A percentile compares a stretch with the other conserved stretches of the same genome.
Conservation (phyloP, 2,113 vertebrate species). For the Proteles cristata region DNA sequence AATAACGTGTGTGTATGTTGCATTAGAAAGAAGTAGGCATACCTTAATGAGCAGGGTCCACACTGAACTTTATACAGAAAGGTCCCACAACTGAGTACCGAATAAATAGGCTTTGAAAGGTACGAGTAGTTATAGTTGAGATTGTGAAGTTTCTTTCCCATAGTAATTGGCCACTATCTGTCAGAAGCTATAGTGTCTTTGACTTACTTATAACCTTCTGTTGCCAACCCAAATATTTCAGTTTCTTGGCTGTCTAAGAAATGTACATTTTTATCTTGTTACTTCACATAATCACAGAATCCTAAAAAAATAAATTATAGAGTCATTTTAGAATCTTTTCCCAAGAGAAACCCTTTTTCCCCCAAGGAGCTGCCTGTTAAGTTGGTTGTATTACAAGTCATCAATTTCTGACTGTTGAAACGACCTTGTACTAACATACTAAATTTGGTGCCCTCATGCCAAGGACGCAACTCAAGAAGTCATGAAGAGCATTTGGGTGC, state of each 20-base stretch:
- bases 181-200: constrained; percentile 41
- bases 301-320: constrained; percentile 77
- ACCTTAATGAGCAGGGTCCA: neutral
- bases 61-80: neutral
- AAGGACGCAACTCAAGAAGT: constrained; percentile 59
- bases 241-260: constrained; percentile 70
- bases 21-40: neutral
- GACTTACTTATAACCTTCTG: constrained; percentile 53
- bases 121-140: neutral
- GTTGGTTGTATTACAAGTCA: constrained; percentile 44
- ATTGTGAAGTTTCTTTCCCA: constrained; percentile 39
- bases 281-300: constrained; percentile 66
- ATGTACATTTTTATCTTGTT: constrained; percentile 77
- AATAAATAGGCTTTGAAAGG: neutral
- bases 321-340: constrained; percentile 68
- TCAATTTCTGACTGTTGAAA: constrained; percentile 69
- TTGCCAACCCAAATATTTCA: constrained; percentile 79
- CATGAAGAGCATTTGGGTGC: constrained; percentile 4
- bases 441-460: constrained; percentile 40
- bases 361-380: constrained; percentile 48
- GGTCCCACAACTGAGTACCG: neutral
- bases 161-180: constrained; percentile 50
- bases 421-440: constrained; percentile 40
- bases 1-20: neutral
- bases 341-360: constrained; percentile 34